Evolutionary conservation across 2,113 vertebrate genomes (phyloP).

Genomic region (Agapornis roseicollis): DNA sequence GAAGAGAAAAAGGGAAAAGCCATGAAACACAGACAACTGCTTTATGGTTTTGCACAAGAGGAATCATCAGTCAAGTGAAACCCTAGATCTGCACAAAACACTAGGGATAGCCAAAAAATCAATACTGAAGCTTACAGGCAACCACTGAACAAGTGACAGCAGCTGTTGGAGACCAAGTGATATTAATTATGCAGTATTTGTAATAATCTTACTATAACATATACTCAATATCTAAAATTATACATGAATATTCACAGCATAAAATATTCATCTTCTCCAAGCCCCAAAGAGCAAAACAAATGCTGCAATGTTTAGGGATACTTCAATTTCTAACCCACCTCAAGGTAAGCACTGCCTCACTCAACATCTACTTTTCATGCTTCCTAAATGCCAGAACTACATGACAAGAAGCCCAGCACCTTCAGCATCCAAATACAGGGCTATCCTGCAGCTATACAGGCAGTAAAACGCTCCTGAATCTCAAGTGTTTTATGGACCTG

Average conservation of each 20-base stretch:
- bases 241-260: neutral
- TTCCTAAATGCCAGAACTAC: neutral
- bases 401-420: neutral
- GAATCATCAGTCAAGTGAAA: neutral
- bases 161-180: neutral
- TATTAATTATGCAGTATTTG: neutral
- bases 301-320: neutral
- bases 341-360: neutral
- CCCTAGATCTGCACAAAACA: neutral
- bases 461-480: neutral
- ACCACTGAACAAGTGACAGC: neutral
- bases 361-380: neutral
- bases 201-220: neutral
- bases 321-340: neutral
- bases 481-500: neutral
- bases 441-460: neutral
- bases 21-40: neutral
- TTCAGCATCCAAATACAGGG: neutral
- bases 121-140: neutral
- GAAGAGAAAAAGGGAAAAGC: neutral
- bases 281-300: neutral
- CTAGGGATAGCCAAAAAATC: neutral
- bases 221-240: neutral
- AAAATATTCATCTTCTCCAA: neutral
- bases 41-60: neutral